Conservation (phyloP, 1,140 invertebrate species). For the Chionoecetes opilio region DNA sequence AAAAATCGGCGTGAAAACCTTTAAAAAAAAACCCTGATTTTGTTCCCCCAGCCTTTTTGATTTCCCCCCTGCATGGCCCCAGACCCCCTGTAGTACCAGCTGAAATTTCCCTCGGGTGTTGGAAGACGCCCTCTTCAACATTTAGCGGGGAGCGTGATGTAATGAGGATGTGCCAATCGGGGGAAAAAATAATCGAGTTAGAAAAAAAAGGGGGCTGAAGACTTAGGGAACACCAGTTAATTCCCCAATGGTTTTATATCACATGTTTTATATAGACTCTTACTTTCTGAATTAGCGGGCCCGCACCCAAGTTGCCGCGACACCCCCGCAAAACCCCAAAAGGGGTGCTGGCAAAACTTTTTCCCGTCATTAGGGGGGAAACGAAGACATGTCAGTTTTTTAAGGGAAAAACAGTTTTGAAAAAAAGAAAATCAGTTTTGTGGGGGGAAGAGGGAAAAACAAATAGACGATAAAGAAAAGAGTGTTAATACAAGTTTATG, state of each 20-base stretch:
- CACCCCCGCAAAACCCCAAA: not conserved
- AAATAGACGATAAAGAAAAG: not conserved
- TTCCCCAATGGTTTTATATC: not conserved
- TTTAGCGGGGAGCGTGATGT: not conserved
- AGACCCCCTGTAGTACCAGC: conserved; percentile 60
- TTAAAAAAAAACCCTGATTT: no score
- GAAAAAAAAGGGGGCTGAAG: no score
- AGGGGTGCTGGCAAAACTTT: not conserved
- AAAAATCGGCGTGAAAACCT: no score
- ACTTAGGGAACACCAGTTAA: not conserved
- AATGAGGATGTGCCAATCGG: conserved; percentile 54
- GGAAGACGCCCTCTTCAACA: conserved; percentile 45
- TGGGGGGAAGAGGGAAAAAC: not conserved
- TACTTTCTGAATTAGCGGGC: no score
- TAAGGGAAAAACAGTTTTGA: not conserved
- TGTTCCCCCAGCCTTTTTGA: not conserved
- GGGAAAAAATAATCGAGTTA: not conserved
- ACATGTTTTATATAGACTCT: no score
- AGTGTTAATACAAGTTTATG: no score
- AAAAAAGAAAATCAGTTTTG: not conserved
- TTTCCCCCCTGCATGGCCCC: not conserved
- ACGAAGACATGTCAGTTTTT: no score
- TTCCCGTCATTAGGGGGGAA: not conserved
- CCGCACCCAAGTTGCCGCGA: no score
- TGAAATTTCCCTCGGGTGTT: conserved; percentile 51